A percentile compares a stretch with the other conserved stretches of the same genome.
Evolutionary conservation across 2,113 vertebrate genomes (phyloP).

Genomic region (Eonycteris spelaea): DNA sequence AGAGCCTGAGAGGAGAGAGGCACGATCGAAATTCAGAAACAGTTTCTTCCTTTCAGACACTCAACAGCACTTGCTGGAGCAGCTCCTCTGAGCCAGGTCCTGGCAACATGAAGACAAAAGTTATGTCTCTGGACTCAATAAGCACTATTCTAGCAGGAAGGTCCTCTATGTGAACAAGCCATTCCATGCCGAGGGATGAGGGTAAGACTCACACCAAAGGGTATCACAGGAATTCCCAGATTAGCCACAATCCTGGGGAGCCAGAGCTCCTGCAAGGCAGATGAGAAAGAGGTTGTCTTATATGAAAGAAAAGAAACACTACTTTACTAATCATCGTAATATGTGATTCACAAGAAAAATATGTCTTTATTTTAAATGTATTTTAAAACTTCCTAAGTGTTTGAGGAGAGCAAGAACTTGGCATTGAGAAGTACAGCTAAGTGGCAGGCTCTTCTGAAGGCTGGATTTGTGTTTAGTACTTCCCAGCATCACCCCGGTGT

Average conservation of each 20-base stretch:
- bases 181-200: neutral
- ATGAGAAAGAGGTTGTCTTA: neutral
- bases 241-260: neutral
- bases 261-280: neutral
- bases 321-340: neutral
- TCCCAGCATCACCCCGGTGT: neutral
- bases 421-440: neutral
- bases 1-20: neutral
- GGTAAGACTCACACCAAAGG: neutral
- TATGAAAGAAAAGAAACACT: neutral
- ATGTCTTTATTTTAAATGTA: neutral
- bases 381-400: neutral
- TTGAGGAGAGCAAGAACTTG: neutral
- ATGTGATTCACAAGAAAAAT: neutral
- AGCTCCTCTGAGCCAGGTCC: neutral
- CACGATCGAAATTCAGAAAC: neutral
- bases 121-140: neutral
- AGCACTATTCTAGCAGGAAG: neutral
- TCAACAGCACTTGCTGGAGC: neutral
- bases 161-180: neutral
- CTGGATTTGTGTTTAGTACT: neutral
- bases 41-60: neutral
- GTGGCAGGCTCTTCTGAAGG: neutral
- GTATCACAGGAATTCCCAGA: neutral
- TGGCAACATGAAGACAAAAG: neutral